Conservation (phyloP, 2,113 vertebrate genomes). For the Phrynocephalus versicolor region DNA sequence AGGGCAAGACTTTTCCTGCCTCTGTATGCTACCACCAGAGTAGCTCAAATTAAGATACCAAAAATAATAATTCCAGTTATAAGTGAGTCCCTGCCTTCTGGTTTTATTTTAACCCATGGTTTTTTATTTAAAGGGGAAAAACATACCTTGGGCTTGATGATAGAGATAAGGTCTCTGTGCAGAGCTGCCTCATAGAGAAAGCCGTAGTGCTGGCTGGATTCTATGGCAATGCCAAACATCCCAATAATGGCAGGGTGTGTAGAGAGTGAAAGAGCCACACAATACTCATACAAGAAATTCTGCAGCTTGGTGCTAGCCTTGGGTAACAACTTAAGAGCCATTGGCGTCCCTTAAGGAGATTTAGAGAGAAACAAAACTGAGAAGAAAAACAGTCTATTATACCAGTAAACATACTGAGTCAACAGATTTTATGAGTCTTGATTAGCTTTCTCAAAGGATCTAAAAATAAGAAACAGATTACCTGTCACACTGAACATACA, state of each 20-base stretch:
- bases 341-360: slow-evolving; percentile 75
- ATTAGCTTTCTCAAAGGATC: background rate
- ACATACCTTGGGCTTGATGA: slow-evolving; percentile 88
- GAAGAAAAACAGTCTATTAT: too few relatives aligned
- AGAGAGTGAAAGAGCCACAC: slow-evolving; percentile 86
- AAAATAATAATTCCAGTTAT: too few relatives aligned
- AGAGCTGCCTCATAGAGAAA: slow-evolving; percentile 87
- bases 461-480: background rate
- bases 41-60: background rate
- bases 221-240: slow-evolving; percentile 85
- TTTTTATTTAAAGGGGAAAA: too few relatives aligned
- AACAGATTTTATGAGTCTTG: background rate
- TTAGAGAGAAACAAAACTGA: background rate
- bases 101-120: too few relatives aligned
- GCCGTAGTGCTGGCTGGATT: slow-evolving; percentile 83
- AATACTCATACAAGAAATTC: slow-evolving; percentile 88
- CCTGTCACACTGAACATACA: background rate
- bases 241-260: slow-evolving; percentile 83
- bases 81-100: too few relatives aligned
- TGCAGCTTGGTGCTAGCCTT: slow-evolving; percentile 84
- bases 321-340: slow-evolving; percentile 89
- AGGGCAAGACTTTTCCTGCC: background rate
- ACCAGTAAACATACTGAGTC: background rate
- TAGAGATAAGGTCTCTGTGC: slow-evolving; percentile 83
- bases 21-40: background rate